These are phyloP conservation scores for Ceratina calcarata DNA, from an alignment of 1,140 invertebrate species.

Conservation along the genomic window DNA sequence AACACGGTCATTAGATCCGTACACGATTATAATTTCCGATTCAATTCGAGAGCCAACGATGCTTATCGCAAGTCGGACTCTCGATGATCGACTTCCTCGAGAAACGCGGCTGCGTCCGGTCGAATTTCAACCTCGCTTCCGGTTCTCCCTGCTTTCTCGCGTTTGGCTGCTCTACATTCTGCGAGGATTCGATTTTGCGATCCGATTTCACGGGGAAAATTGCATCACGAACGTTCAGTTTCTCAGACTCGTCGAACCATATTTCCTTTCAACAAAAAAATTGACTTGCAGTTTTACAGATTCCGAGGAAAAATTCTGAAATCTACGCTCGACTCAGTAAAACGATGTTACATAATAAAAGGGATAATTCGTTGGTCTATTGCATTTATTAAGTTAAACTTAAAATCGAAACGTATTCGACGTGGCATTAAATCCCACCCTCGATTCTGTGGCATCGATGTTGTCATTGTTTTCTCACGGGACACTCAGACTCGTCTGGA, in stretches of 20 bases:
- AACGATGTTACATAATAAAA: too few relatives aligned
- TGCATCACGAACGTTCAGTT: not conserved
- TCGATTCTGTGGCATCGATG: not conserved
- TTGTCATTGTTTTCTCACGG: conserved; percentile 32
- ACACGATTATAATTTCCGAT: conserved; percentile 22
- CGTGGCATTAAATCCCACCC: not conserved
- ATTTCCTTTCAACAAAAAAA: too few relatives aligned
- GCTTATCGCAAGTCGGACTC: not conserved
- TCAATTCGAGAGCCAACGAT: conserved; percentile 6
- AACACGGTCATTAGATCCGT: conserved; percentile 5
- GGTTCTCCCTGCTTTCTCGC: not conserved
- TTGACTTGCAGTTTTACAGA: too few relatives aligned
- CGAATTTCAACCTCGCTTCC: conserved; percentile 12
- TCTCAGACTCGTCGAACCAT: not conserved
- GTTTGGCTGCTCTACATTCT: not conserved
- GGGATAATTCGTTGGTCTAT: not conserved
- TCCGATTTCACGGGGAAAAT: not conserved
- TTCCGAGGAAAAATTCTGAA: too few relatives aligned
- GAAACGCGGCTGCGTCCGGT: conserved; percentile 11
- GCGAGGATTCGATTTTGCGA: not conserved
- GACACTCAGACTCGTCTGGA: conserved; percentile 26
- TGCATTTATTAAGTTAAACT: not conserved
- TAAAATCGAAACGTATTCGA: not conserved
- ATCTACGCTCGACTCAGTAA: too few relatives aligned
- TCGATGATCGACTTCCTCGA: conserved; percentile 36